A percentile compares a stretch with the other conserved stretches of the same genome.
phyloP scores from a whole-genome alignment of 2,797 vertebrate species.

The Mastacembelus armatus region DNA sequence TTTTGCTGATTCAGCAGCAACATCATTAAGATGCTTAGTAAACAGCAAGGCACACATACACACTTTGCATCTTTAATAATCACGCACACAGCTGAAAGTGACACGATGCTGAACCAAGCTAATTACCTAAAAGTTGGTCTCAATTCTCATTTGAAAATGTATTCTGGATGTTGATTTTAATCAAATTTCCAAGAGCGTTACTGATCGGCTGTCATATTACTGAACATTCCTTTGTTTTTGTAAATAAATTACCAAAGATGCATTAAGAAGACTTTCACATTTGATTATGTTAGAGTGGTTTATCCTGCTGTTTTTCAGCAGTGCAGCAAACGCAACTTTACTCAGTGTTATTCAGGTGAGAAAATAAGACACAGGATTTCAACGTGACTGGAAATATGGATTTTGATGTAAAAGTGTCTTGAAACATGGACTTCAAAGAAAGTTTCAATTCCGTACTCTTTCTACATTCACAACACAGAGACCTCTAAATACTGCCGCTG shows the following conservation, averaged over 20 bases:
- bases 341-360: too few relatives aligned
- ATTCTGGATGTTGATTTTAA: conserved; percentile 42
- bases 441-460: too few relatives aligned
- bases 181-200: conserved; percentile 18
- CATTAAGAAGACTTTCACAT: neutral
- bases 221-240: neutral
- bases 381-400: neutral
- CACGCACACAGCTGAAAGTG: conserved; percentile 54
- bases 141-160: conserved; percentile 21
- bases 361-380: too few relatives aligned
- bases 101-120: conserved; percentile 68
- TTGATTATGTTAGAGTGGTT: neutral
- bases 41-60: conserved; percentile 49
- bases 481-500: too few relatives aligned
- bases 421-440: too few relatives aligned
- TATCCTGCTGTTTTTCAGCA: neutral
- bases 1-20: conserved; percentile 71
- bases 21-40: conserved; percentile 72
- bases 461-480: too few relatives aligned
- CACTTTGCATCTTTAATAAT: conserved; percentile 70
- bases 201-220: conserved; percentile 32
- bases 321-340: too few relatives aligned
- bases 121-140: conserved; percentile 50
- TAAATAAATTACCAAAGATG: conserved; percentile 17
- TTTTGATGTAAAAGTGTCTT: too few relatives aligned